phyloP scores from a whole-genome alignment of 2,888 invertebrate species.

The Nomada ferruginata region DNA sequence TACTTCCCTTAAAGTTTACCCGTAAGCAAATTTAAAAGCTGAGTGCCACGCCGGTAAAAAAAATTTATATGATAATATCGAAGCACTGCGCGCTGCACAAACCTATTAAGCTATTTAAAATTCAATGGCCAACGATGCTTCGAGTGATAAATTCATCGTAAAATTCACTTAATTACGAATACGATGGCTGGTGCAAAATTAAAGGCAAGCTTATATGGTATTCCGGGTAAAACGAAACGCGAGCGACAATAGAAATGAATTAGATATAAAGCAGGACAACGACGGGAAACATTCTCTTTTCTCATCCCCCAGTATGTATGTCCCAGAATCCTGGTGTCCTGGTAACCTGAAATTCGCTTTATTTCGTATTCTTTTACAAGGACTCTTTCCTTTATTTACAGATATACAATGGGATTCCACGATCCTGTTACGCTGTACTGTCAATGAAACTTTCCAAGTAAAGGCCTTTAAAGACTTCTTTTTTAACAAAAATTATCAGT shows the following conservation, averaged over 20 bases:
- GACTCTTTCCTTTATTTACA: constrained; percentile 14
- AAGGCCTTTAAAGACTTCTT: neutral
- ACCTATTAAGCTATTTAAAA: neutral
- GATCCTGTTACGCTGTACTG: neutral
- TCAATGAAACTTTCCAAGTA: neutral
- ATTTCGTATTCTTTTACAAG: constrained; percentile 31
- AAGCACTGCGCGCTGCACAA: neutral
- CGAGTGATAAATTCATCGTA: neutral
- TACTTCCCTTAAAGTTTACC: constrained; percentile 7
- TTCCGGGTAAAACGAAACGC: constrained; percentile 6
- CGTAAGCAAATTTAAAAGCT: constrained; percentile 9
- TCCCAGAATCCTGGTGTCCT: constrained; percentile 48
- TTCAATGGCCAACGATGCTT: neutral
- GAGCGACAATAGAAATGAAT: constrained; percentile 47
- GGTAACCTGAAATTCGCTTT: constrained; percentile 46
- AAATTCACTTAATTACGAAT: neutral
- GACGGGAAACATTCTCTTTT: constrained; percentile 31
- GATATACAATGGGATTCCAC: neutral
- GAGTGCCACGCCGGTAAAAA: no score
- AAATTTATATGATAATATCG: neutral
- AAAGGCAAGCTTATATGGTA: neutral
- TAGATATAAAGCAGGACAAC: constrained; percentile 47
- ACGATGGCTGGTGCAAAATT: neutral
- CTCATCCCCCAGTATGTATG: neutral
- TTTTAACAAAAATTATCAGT: neutral